Conservation (phyloP, 2,797 vertebrate genomes). For the Clarias laeviceps region DNA sequence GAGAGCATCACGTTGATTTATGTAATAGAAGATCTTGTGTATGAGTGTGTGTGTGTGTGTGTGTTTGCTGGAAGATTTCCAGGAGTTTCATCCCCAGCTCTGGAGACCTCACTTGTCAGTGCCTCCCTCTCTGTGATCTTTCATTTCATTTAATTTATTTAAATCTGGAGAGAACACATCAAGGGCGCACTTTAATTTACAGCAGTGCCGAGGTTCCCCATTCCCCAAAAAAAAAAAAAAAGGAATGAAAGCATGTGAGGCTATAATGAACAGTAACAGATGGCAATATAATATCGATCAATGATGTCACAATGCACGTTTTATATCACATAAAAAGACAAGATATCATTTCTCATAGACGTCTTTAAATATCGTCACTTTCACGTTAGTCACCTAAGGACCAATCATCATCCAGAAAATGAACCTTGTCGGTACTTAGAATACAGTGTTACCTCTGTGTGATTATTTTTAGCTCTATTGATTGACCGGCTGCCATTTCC, state of each 20-base stretch:
- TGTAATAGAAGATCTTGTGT: constrained; percentile 23
- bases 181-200: constrained; percentile 37
- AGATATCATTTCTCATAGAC: no score
- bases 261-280: not conserved
- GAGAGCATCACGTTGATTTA: constrained; percentile 38
- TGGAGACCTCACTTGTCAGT: constrained; percentile 33
- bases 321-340: not conserved
- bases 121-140: constrained; percentile 38
- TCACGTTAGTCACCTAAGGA: no score
- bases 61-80: constrained; percentile 25
- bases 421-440: not conserved
- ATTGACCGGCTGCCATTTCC: constrained; percentile 19
- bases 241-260: not conserved
- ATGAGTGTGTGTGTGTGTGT: constrained; percentile 15
- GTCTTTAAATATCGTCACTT: not conserved
- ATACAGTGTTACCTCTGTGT: not conserved
- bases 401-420: not conserved
- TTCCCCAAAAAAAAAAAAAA: not conserved
- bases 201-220: constrained; percentile 5
- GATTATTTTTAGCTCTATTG: not conserved
- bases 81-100: constrained; percentile 25
- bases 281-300: not conserved
- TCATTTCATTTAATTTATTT: constrained; percentile 43
- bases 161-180: constrained; percentile 38
- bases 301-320: not conserved